Evolutionary conservation across 2,113 vertebrate species (phyloP).

Genomic region (Ceuthmochares aereus): DNA sequence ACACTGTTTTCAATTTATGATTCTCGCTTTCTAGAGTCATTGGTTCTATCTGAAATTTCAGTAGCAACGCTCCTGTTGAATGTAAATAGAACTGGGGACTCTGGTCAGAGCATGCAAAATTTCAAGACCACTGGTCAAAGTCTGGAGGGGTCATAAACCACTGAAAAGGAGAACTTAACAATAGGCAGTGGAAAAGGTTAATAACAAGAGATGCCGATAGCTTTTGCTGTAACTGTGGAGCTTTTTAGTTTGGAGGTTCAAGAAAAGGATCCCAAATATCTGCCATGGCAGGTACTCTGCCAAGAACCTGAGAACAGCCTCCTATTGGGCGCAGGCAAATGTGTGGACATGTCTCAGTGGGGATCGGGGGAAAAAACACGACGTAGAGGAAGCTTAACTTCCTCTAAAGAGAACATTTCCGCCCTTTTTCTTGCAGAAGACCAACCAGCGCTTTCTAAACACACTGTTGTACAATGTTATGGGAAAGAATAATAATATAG

Average conservation of each 20-base stretch:
- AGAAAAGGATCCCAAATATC: background rate
- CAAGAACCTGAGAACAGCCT: background rate
- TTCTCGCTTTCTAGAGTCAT: background rate
- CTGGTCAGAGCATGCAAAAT: background rate
- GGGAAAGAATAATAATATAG: background rate
- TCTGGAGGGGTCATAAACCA: background rate
- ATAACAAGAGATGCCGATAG: background rate
- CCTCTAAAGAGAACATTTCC: background rate
- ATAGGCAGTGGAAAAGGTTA: background rate
- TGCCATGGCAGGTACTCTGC: background rate
- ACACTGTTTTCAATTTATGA: background rate
- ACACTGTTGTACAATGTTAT: background rate
- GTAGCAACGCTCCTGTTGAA: background rate
- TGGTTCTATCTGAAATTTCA: background rate
- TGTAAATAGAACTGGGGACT: background rate
- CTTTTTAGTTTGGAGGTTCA: background rate
- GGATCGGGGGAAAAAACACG: background rate
- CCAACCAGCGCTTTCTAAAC: background rate
- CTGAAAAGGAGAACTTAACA: background rate
- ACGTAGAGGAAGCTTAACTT: background rate
- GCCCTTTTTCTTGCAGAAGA: background rate
- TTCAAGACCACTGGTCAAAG: background rate
- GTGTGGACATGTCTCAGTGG: background rate
- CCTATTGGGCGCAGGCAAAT: background rate
- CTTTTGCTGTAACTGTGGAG: background rate